Conservation (phyloP, 2,888 invertebrate genomes). For the Odontothrips loti region DNA sequence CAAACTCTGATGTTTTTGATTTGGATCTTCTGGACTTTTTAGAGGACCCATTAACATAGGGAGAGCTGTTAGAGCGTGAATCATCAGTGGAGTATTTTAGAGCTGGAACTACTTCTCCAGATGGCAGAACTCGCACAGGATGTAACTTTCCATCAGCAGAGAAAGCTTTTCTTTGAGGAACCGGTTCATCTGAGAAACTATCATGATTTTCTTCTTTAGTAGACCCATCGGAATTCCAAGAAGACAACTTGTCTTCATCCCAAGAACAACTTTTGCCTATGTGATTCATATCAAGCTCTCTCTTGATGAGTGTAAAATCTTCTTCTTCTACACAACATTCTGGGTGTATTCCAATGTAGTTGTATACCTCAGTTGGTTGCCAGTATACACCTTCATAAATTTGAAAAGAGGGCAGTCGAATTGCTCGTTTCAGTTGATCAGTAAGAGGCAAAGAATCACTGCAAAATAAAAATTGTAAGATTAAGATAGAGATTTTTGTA, state of each 20-base stretch:
- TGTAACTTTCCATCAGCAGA: background rate
- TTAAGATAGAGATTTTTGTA: background rate
- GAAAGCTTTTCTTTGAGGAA: background rate
- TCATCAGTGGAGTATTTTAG: background rate
- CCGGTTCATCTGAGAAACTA: background rate
- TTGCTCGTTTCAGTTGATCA: background rate
- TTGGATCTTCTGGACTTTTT: background rate
- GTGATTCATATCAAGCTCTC: background rate
- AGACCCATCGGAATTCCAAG: background rate
- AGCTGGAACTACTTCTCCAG: background rate
- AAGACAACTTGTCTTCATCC: background rate
- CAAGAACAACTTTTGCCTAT: conserved; percentile 4
- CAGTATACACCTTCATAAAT: background rate
- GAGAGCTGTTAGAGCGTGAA: background rate
- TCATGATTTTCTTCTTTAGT: background rate
- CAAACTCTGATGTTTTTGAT: background rate
- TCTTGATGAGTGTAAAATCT: background rate
- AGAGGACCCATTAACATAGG: background rate
- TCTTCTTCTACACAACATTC: background rate
- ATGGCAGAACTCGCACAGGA: background rate
- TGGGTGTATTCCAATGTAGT: background rate
- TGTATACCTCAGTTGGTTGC: background rate
- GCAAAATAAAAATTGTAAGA: background rate
- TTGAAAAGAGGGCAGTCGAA: background rate
- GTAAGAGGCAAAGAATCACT: background rate